Percentiles rank a stretch among this genome's conserved stretches.
Evolutionary conservation across 2,888 invertebrate species (phyloP).

Genomic region (Strigamia maritima): DNA sequence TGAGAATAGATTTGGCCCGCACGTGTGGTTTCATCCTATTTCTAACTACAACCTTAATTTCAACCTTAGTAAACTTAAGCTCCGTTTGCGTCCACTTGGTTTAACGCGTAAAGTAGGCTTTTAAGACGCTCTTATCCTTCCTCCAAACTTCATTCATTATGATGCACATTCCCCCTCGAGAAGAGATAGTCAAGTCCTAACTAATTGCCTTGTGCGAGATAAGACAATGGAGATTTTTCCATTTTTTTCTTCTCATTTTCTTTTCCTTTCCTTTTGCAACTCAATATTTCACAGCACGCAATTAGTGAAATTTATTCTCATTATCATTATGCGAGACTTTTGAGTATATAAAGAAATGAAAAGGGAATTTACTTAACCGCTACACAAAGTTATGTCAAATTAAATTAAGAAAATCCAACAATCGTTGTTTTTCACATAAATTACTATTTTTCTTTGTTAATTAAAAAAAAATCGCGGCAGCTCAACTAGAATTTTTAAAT

Average conservation of each 20-base stretch:
- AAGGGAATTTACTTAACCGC: not conserved
- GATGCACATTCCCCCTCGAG: not conserved
- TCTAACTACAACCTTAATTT: not conserved
- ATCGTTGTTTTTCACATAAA: not conserved
- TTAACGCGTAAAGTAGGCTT: not conserved
- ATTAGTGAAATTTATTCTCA: constrained; percentile 36
- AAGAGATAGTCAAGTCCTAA: not conserved
- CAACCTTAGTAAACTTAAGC: not conserved
- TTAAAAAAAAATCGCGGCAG: too few species aligned
- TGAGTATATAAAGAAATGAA: not conserved
- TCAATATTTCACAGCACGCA: constrained; percentile 31
- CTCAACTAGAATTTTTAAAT: too few species aligned
- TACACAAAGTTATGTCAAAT: not conserved
- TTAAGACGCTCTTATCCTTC: not conserved
- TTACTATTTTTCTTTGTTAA: not conserved
- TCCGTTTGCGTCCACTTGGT: not conserved
- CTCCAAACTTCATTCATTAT: not conserved
- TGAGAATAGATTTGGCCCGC: not conserved
- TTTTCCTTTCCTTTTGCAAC: not conserved
- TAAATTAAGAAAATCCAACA: not conserved
- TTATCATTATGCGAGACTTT: constrained; percentile 29
- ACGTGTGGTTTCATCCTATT: not conserved
- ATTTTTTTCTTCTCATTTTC: too few species aligned
- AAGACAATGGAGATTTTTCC: not conserved
- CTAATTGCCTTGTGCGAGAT: not conserved